phyloP scores from a whole-genome alignment of 2,888 invertebrate genomes.

The Rhaphigaster nebulosa region DNA sequence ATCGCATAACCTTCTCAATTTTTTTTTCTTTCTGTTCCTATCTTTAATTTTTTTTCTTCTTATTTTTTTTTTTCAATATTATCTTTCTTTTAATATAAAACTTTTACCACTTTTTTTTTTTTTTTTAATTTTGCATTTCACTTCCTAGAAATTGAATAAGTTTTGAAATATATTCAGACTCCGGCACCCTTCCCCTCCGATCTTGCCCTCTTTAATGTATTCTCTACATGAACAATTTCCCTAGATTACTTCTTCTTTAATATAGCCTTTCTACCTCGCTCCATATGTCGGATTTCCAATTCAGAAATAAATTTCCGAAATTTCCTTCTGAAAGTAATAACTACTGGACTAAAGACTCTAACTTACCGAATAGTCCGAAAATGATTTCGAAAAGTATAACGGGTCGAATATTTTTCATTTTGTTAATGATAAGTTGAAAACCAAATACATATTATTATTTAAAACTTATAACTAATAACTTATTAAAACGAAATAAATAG shows the following conservation, averaged over 20 bases:
- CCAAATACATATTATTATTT: too few species aligned
- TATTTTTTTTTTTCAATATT: not conserved
- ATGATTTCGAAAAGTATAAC: not conserved
- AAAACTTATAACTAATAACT: too few species aligned
- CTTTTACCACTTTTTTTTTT: slow-evolving; percentile 33
- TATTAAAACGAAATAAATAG: too few species aligned
- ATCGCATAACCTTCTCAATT: not conserved
- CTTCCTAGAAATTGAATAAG: slow-evolving; percentile 47
- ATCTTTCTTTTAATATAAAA: slow-evolving; percentile 45
- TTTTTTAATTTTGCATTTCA: slow-evolving; percentile 46
- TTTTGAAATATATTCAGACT: slow-evolving; percentile 46
- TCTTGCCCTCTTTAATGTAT: slow-evolving; percentile 44
- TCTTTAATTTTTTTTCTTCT: not conserved
- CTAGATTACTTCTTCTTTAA: slow-evolving; percentile 35
- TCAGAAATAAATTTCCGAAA: not conserved
- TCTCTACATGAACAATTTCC: slow-evolving; percentile 37
- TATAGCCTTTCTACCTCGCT: not conserved
- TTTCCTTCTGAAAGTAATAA: not conserved
- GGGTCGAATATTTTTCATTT: too few species aligned
- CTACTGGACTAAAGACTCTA: not conserved
- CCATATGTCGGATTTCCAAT: not conserved
- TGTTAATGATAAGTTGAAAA: too few species aligned
- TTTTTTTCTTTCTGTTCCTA: not conserved
- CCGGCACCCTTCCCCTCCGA: not conserved
- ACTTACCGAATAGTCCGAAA: not conserved